Evolutionary conservation across 2,888 invertebrate species (phyloP).

Genomic region (Cabera pusaria): DNA sequence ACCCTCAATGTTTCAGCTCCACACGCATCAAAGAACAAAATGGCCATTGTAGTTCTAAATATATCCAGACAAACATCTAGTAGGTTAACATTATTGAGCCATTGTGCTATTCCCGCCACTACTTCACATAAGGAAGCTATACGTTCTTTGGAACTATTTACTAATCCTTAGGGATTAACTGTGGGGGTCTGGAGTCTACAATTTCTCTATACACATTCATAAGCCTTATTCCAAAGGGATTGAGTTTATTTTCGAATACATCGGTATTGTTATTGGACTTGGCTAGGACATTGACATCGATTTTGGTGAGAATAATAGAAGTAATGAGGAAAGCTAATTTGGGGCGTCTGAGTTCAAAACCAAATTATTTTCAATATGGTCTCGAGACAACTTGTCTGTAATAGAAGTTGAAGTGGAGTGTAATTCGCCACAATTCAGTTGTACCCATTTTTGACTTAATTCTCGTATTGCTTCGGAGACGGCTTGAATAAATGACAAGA

Average conservation of each 20-base stretch:
- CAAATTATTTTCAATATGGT: no score
- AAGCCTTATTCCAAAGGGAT: conserved; percentile 6
- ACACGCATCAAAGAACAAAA: conserved; percentile 16
- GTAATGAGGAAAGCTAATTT: conserved; percentile 5
- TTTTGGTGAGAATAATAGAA: conserved; percentile 9
- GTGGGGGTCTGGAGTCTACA: conserved; percentile 30
- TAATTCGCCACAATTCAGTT: conserved; percentile 1
- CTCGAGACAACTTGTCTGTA: no score
- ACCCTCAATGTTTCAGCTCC: no score
- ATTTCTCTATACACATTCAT: conserved; percentile 26
- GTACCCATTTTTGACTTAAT: no score
- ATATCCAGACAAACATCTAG: conserved; percentile 15
- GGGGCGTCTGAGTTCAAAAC: conserved; percentile 1
- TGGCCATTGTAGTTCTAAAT: conserved; percentile 18
- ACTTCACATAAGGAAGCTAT: conserved; percentile 29
- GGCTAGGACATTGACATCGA: conserved; percentile 20
- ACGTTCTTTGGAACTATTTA: conserved; percentile 24
- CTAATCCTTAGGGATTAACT: conserved; percentile 53
- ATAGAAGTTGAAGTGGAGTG: no score
- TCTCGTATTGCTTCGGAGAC: neutral
- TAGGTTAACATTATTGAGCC: conserved; percentile 14
- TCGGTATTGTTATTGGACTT: conserved; percentile 4
- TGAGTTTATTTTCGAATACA: conserved; percentile 2
- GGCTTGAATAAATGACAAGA: conserved; percentile 1
- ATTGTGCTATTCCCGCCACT: conserved; percentile 21